phyloP scores from a whole-genome alignment of 2,797 vertebrate genomes.

The Microtus californicus region DNA sequence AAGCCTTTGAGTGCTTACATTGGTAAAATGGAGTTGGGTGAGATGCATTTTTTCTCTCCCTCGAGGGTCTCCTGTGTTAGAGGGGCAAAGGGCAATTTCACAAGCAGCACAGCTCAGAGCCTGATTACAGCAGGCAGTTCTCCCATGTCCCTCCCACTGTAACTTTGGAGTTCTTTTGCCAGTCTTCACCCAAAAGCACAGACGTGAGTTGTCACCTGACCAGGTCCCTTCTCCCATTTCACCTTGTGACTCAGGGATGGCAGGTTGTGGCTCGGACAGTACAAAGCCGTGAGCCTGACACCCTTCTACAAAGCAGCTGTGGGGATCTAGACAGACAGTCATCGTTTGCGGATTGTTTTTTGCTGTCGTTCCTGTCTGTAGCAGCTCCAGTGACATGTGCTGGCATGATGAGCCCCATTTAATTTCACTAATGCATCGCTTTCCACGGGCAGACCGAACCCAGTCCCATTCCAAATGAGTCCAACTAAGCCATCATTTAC shows the following conservation, averaged over 20 bases:
- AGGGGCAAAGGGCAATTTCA: background rate
- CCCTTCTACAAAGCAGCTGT: constrained; percentile 22
- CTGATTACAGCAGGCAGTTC: background rate
- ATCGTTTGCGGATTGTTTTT: background rate
- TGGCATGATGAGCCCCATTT: constrained; percentile 54
- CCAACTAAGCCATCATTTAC: constrained; percentile 19
- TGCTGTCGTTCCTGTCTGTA: constrained; percentile 31
- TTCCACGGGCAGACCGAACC: constrained; percentile 37
- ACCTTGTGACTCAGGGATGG: background rate
- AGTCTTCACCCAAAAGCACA: background rate
- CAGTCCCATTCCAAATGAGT: background rate
- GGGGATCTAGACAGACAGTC: background rate
- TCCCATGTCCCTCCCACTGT: background rate
- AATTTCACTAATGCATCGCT: constrained; percentile 57
- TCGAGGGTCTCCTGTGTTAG: background rate
- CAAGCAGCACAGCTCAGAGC: background rate
- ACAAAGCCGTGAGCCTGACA: background rate
- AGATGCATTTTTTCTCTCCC: background rate
- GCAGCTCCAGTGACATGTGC: constrained; percentile 65
- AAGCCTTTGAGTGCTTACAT: background rate
- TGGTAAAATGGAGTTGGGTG: background rate
- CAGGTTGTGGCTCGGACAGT: background rate
- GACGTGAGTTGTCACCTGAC: background rate
- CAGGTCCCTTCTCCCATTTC: background rate
- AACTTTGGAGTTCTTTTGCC: background rate